phyloP scores from a whole-genome alignment of 37 sponge, comb jelly and placozoan genomes.

The Geodia barretti region DNA sequence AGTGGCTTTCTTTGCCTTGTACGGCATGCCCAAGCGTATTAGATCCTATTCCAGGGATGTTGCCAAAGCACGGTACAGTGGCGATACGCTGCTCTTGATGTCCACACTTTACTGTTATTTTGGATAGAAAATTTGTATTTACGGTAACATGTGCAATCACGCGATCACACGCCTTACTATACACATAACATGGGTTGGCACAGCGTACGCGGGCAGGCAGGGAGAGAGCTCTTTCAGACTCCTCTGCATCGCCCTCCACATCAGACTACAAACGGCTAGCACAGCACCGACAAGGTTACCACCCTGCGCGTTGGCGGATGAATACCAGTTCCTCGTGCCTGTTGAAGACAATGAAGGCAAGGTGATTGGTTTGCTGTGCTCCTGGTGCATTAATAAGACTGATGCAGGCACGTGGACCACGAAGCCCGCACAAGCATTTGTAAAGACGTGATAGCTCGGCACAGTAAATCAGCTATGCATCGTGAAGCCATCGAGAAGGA shows the following conservation, averaged over 20 bases:
- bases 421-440: slow-evolving; percentile 27
- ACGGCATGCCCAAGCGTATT: background rate
- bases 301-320: background rate
- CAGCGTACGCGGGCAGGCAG: background rate
- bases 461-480: slow-evolving; percentile 44
- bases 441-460: slow-evolving; percentile 27
- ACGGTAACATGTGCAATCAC: background rate
- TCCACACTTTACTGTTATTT: too few relatives aligned
- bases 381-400: slow-evolving; percentile 2
- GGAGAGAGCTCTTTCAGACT: background rate
- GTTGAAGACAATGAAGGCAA: slow-evolving; percentile 2
- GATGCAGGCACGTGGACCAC: slow-evolving; percentile 28
- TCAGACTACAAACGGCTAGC: background rate
- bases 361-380: slow-evolving; percentile 25
- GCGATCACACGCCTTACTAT: background rate
- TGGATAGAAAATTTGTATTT: too few relatives aligned
- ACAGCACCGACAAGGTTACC: background rate
- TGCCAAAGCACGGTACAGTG: background rate
- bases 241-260: background rate
- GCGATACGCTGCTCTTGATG: background rate
- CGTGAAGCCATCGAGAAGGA: slow-evolving; percentile 11
- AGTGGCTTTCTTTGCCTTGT: background rate
- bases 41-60: background rate
- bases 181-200: background rate
- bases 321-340: slow-evolving; percentile 1